Conservation (phyloP, 2,888 invertebrate genomes). For the Lycia hirtaria region DNA sequence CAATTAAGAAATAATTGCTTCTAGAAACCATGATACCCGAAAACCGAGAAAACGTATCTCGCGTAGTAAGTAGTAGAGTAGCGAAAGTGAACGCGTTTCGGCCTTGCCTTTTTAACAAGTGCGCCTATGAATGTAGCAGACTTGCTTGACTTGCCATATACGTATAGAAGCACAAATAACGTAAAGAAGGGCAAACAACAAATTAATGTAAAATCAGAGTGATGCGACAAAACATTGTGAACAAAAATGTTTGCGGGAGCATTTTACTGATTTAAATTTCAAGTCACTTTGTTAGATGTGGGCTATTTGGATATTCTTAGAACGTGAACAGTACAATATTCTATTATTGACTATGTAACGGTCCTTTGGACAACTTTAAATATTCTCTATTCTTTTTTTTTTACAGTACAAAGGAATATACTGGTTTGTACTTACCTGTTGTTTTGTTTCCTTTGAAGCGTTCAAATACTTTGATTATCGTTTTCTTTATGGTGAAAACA, state of each 20-base stretch:
- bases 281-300: conserved; percentile 15
- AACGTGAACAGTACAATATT: too few relatives aligned
- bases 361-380: too few relatives aligned
- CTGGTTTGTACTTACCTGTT: too few relatives aligned
- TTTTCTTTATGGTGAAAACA: too few relatives aligned
- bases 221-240: background rate
- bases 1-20: conserved; percentile 51
- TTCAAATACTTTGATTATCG: conserved; percentile 11
- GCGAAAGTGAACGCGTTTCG: conserved; percentile 73
- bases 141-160: background rate
- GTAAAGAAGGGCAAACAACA: background rate
- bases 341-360: conserved; percentile 36
- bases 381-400: conserved; percentile 3
- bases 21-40: conserved; percentile 50
- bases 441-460: conserved; percentile 15
- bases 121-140: background rate
- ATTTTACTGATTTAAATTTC: too few relatives aligned
- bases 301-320: conserved; percentile 28
- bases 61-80: conserved; percentile 54
- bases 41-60: conserved; percentile 51
- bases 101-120: conserved; percentile 63
- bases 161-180: too few relatives aligned
- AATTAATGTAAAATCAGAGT: background rate
- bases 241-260: conserved; percentile 27
- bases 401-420: too few relatives aligned